A percentile compares a stretch with the other conserved stretches of the same genome.
These are phyloP conservation scores for Garrulus glandarius DNA, from an alignment of 2,797 vertebrate genomes.

Conservation along the genomic window DNA sequence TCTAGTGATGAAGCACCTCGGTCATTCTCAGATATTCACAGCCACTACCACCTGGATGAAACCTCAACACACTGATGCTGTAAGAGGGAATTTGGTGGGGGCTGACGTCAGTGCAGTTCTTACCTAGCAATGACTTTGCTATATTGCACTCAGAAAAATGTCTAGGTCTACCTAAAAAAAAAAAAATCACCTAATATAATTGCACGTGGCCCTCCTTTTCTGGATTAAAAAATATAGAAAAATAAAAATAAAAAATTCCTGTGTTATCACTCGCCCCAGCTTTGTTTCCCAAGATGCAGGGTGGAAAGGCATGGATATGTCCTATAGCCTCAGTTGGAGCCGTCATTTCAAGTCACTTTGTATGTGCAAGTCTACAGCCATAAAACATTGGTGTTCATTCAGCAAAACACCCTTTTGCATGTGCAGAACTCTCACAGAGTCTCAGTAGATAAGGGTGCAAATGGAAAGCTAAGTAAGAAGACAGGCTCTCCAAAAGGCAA, in stretches of 20 bases:
- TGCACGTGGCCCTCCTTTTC: background rate
- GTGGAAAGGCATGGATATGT: background rate
- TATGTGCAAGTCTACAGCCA: background rate
- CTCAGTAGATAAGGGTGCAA: background rate
- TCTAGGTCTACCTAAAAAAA: background rate
- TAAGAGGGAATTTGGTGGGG: background rate
- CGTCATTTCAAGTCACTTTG: background rate
- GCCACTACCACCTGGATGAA: background rate
- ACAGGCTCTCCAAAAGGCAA: background rate
- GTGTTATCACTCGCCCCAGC: background rate
- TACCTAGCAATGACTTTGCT: background rate
- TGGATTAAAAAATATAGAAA: background rate
- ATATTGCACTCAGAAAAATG: background rate
- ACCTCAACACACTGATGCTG: background rate
- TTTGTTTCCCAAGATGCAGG: background rate
- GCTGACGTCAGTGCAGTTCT: background rate
- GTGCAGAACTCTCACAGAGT: background rate
- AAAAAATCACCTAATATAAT: background rate
- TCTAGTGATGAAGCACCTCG: background rate
- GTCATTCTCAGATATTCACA: background rate
- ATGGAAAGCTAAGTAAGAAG: background rate
- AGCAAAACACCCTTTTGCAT: background rate
- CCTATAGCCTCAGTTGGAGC: background rate
- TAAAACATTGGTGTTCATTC: background rate
- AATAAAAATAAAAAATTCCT: background rate